Evolutionary conservation across 2,888 invertebrate genomes (phyloP).

Genomic region (Melangyna quadrimaculata): DNA sequence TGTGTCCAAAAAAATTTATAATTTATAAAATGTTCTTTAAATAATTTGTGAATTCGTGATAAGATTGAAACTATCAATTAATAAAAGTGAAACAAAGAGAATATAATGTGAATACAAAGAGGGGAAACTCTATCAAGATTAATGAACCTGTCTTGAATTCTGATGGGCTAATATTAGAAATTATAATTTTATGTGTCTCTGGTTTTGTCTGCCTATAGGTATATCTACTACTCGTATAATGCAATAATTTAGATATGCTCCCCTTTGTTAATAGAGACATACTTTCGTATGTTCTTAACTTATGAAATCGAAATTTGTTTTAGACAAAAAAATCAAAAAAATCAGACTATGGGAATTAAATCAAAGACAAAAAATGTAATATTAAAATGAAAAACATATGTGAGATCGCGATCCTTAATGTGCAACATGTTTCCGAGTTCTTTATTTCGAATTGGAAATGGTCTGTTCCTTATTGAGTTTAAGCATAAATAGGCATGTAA

Average conservation of each 20-base stretch:
- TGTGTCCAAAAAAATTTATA: not conserved
- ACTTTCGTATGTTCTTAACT: not conserved
- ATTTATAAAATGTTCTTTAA: constrained; percentile 9
- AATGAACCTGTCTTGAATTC: constrained; percentile 65
- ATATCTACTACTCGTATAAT: not conserved
- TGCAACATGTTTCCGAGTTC: constrained; percentile 39
- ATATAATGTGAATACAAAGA: not conserved
- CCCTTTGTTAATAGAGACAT: constrained; percentile 32
- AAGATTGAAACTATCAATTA: constrained; percentile 48
- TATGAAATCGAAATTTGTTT: constrained; percentile 18
- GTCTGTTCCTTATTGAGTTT: not conserved
- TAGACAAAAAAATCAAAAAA: not conserved
- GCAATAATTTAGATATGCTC: constrained; percentile 7
- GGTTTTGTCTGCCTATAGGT: not conserved
- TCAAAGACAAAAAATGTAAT: constrained; percentile 5
- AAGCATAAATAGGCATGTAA: not conserved
- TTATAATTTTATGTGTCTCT: constrained; percentile 41
- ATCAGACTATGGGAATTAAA: constrained; percentile 14
- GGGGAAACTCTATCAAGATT: constrained; percentile 46
- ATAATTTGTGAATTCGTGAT: constrained; percentile 46
- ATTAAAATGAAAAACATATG: constrained; percentile 47
- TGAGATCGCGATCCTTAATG: constrained; percentile 48
- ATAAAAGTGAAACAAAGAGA: constrained; percentile 3
- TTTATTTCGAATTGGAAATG: constrained; percentile 8
- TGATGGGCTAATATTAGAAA: constrained; percentile 64